These are phyloP conservation scores for Tretioscincus oriximinensis DNA, from an alignment of 2,113 vertebrate genomes.

Conservation along the genomic window DNA sequence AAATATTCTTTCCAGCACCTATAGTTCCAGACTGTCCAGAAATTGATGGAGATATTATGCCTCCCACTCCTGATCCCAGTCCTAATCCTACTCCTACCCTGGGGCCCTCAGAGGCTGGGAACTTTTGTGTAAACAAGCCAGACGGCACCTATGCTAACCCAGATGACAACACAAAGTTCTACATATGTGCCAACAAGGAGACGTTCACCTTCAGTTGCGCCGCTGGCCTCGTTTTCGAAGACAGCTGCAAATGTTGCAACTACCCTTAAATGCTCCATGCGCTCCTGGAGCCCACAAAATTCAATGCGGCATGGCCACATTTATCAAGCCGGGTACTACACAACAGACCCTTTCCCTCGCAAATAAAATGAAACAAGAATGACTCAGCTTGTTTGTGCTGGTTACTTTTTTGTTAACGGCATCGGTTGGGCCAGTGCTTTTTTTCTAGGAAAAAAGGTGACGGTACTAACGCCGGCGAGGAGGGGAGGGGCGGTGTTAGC, in stretches of 20 bases:
- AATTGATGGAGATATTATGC: background rate
- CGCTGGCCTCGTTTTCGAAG: constrained; percentile 72
- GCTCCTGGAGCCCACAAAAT: background rate
- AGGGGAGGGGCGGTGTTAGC: no score
- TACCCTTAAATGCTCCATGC: constrained; percentile 60
- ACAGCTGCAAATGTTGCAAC: constrained; percentile 76
- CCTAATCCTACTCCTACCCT: background rate
- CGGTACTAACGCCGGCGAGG: no score
- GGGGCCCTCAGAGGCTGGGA: background rate
- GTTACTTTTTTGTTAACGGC: background rate
- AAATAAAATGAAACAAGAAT: background rate
- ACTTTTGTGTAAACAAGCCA: constrained; percentile 69
- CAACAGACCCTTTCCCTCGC: background rate
- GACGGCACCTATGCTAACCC: constrained; percentile 72
- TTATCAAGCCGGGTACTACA: background rate
- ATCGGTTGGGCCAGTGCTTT: no score
- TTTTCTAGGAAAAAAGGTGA: no score
- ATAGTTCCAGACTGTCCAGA: constrained; percentile 3
- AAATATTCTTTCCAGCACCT: constrained; percentile 4
- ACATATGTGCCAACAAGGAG: constrained; percentile 70
- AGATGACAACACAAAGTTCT: constrained; percentile 68
- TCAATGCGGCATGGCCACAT: background rate
- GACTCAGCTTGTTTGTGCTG: background rate
- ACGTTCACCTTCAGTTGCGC: constrained; percentile 73
- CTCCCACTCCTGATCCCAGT: background rate